These are phyloP conservation scores for Hydrolagus colliei DNA, from an alignment of 2,797 vertebrate species.

Conservation along the genomic window DNA sequence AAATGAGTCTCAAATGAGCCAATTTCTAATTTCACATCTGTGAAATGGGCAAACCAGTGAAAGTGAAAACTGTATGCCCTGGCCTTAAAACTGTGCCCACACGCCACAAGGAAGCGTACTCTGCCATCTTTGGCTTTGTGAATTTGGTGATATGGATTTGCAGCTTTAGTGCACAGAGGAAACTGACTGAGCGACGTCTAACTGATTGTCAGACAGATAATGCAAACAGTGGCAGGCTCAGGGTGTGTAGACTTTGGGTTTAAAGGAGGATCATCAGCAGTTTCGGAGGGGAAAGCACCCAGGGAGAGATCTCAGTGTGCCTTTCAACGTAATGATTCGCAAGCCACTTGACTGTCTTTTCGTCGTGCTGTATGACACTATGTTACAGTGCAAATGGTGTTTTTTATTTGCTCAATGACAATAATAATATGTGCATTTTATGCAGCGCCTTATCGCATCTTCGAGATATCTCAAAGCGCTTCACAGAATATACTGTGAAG, in stretches of 20 bases:
- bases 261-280: background rate
- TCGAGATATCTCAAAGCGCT: no score
- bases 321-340: no score
- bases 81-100: background rate
- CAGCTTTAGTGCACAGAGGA: background rate
- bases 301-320: background rate
- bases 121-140: background rate
- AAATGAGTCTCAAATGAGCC: no score
- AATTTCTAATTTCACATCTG: no score
- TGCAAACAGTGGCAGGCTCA: background rate
- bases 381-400: no score
- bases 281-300: background rate
- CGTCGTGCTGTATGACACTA: no score
- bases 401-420: no score
- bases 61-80: background rate
- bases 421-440: no score
- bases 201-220: background rate
- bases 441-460: no score
- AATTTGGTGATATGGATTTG: background rate
- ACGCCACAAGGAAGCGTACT: background rate
- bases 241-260: background rate
- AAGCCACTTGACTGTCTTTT: no score
- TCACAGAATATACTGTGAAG: no score
- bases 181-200: background rate
- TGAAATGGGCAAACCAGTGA: background rate